Conservation (phyloP, 2,797 vertebrate species). For the Phataginus tetradactyla region DNA sequence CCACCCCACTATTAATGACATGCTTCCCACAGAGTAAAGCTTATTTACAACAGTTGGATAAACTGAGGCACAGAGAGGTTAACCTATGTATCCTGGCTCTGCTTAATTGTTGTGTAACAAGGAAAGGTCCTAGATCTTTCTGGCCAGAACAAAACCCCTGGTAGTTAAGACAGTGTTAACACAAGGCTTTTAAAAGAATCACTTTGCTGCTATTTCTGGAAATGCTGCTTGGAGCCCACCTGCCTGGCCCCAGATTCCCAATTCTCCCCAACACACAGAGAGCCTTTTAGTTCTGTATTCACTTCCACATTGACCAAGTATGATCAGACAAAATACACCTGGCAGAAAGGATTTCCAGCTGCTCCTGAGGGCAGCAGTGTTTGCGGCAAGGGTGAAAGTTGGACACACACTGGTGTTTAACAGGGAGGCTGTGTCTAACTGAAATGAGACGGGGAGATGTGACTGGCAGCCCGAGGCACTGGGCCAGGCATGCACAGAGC, state of each 20-base stretch:
- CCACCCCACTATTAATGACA: not conserved
- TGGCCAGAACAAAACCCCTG: not conserved
- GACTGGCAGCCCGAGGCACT: not conserved
- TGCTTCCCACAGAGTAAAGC: not conserved
- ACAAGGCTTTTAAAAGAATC: not conserved
- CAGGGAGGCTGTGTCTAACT: not conserved
- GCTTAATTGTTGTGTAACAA: not conserved
- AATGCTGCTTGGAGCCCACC: not conserved
- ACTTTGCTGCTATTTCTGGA: not conserved
- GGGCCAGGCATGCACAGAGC: rapidly evolving
- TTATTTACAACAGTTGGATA: not conserved
- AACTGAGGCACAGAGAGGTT: not conserved
- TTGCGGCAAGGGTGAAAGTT: not conserved
- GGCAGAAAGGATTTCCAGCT: not conserved
- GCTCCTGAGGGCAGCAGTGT: not conserved
- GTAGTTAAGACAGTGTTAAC: not conserved
- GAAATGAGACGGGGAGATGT: not conserved
- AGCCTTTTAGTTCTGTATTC: not conserved
- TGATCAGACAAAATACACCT: conserved; percentile 8
- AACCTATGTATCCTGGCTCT: not conserved
- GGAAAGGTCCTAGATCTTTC: not conserved
- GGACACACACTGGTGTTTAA: not conserved
- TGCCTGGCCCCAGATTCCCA: not conserved
- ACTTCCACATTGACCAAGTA: not conserved
- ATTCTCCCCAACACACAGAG: not conserved